Conservation (phyloP, 2,113 vertebrate genomes). For the Seriola dumerili region DNA sequence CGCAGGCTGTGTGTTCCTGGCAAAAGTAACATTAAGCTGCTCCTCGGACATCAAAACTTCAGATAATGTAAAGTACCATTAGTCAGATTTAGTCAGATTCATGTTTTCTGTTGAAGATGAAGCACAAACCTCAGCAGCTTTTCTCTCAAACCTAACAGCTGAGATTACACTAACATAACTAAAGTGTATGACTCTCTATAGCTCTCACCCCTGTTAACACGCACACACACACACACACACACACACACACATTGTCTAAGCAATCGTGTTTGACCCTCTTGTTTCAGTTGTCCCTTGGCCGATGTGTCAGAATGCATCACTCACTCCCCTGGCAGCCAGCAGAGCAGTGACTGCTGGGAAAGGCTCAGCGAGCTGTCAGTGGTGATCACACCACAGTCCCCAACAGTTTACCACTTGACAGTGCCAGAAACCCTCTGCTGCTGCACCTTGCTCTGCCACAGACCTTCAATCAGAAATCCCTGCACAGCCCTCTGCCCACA, state of each 20-base stretch:
- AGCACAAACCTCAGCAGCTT: constrained; percentile 7
- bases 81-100: too few relatives aligned
- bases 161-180: constrained; percentile 48
- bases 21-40: too few relatives aligned
- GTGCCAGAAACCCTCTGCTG: background rate
- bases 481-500: too few relatives aligned
- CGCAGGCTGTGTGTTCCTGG: too few relatives aligned
- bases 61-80: too few relatives aligned
- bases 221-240: background rate
- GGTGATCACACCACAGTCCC: constrained; percentile 35
- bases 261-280: constrained; percentile 23
- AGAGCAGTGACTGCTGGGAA: constrained; percentile 16
- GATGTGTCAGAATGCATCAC: constrained; percentile 47
- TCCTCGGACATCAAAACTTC: too few relatives aligned
- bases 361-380: constrained; percentile 39
- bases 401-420: constrained; percentile 27
- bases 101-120: too few relatives aligned
- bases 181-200: constrained; percentile 11
- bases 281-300: constrained; percentile 35
- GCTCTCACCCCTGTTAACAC: too few relatives aligned
- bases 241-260: constrained; percentile 9
- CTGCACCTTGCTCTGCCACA: background rate
- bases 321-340: constrained; percentile 1
- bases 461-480: background rate
- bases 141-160: constrained; percentile 35